Base-by-base conservation (phyloP, 2,888 invertebrate species). In the Seira sanloemensis region DNA sequence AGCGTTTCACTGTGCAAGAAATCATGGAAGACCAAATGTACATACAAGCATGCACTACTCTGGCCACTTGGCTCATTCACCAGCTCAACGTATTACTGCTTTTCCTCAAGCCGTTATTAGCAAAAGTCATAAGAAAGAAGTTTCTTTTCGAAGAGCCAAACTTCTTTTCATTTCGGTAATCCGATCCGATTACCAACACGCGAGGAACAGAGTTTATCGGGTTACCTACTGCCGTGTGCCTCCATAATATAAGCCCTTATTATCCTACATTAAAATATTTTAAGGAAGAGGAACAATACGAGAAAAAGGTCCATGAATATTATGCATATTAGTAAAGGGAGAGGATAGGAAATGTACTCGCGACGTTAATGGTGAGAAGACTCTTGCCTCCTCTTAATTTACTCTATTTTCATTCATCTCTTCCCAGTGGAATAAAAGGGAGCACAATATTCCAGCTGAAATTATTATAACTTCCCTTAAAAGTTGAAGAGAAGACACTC, bases 151-250 rank as follows among this genome's bases (percentile, higher is more conserved):
- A 85, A 78, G 78, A n/a, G 69, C 78, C 78, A 54, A 71, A 71
- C 66, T 65, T 65, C 65, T 67, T 58, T 58, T 37, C n/a, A n/a
- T n/a, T 67, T 72, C 73, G 78, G 85, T 82, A 85, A 85, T 85
- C 78, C 71, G 85, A 85, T 85, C 75, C 75, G 82, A 58, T 78
- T 62, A 66, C 74, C 69, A 78, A 78, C 85, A 82, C 82, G 85
- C 78, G 82, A 86, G 79, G 74, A 26, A 76, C 71, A 37, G 73
- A 77, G 77, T 83, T 83, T 66, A 83, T 83, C 82, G 76, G 73
- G 82, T 83, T 83, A 77, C 81, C 71, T 18, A 58, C 58, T 58
- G 58, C 58, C 58, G 58, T 58, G 58, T 58, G 58, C 58, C 58
- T 58, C 58, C 58, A 58, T 58, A 58, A n/a, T 58, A 58, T 58